Conservation (phyloP, 2,888 invertebrate species). For the Lithophane socia region DNA sequence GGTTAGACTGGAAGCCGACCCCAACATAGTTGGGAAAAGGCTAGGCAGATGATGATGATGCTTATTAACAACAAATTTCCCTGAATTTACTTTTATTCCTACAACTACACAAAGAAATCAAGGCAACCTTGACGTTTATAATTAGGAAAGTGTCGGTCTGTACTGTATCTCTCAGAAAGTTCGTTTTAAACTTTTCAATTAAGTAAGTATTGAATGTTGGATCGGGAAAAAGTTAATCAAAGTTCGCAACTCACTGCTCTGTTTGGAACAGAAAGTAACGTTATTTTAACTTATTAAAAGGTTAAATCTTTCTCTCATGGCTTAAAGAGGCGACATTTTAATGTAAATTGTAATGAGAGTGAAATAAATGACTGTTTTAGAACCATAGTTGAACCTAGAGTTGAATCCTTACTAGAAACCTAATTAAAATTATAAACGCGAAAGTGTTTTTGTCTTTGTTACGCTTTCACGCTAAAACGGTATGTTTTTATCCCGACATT, state of each 20-base stretch:
- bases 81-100: background rate
- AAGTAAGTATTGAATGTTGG: constrained; percentile 76
- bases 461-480: too few species aligned
- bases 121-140: constrained; percentile 52
- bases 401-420: too few species aligned
- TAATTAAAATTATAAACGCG: too few species aligned
- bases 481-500: too few species aligned
- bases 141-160: constrained; percentile 65
- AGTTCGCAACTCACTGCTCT: constrained; percentile 68
- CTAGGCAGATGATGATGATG: too few species aligned
- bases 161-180: constrained; percentile 62
- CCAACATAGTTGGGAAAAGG: too few species aligned
- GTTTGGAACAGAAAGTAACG: constrained; percentile 63
- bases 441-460: too few species aligned
- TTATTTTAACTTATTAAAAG: constrained; percentile 67
- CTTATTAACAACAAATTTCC: background rate
- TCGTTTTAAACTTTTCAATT: constrained; percentile 79
- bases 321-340: constrained; percentile 2
- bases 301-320: constrained; percentile 26
- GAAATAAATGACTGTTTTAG: background rate
- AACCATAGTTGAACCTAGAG: background rate
- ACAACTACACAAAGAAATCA: constrained; percentile 24
- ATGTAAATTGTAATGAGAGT: constrained; percentile 1
- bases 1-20: too few species aligned
- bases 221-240: constrained; percentile 76